Percentiles rank a stretch among this genome's conserved stretches.
Evolutionary conservation across 2,888 invertebrate genomes (phyloP).

Genomic region (Sinelater perroti): DNA sequence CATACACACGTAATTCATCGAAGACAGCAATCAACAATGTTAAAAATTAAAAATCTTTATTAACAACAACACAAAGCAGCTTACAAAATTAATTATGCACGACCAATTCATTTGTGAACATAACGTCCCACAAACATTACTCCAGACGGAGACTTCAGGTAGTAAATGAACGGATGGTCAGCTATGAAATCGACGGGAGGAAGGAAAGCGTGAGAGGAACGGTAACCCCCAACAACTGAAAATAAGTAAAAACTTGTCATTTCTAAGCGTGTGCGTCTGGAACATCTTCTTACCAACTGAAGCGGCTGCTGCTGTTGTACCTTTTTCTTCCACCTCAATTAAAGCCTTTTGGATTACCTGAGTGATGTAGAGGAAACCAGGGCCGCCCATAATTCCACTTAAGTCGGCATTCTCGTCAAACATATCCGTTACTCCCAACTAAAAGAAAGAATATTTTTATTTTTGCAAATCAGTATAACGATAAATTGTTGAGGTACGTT

Average conservation of each 20-base stretch:
- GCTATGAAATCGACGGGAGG: slow-evolving; percentile 5
- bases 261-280: too few species aligned
- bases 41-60: too few species aligned
- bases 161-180: slow-evolving; percentile 19
- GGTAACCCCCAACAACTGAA: too few species aligned
- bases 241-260: too few species aligned
- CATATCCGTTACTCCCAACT: slow-evolving; percentile 41
- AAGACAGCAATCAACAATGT: too few species aligned
- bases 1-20: too few species aligned
- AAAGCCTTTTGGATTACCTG: slow-evolving; percentile 56
- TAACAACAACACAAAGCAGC: too few species aligned
- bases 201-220: too few species aligned
- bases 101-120: background rate
- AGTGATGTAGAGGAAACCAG: slow-evolving; percentile 47
- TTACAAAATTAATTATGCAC: too few species aligned
- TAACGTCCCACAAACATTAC: background rate
- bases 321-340: slow-evolving; percentile 55
- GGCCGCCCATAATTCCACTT: slow-evolving; percentile 46
- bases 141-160: background rate
- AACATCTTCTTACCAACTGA: slow-evolving; percentile 20
- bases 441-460: background rate
- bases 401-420: slow-evolving; percentile 45
- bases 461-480: too few species aligned
- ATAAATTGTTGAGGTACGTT: too few species aligned
- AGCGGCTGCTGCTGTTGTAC: slow-evolving; percentile 37